Evolutionary conservation across 2,113 vertebrate genomes (phyloP).

Genomic region (Hipposideros armiger): DNA sequence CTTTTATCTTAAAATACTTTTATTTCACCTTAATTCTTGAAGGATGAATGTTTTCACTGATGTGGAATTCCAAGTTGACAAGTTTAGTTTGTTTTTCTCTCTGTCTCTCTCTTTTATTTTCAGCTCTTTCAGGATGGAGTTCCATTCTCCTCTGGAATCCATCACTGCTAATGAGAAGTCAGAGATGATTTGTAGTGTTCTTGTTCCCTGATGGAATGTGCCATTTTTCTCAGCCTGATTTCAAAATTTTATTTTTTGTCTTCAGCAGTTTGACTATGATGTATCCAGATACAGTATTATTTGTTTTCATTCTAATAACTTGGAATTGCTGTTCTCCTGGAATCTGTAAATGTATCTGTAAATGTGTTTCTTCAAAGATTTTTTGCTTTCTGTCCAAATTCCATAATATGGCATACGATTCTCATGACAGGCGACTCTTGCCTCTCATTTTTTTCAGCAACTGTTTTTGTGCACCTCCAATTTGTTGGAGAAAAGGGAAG

Average conservation of each 20-base stretch:
- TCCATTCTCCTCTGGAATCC: not conserved
- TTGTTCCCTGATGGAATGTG: not conserved
- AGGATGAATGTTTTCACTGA: not conserved
- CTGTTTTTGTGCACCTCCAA: not conserved
- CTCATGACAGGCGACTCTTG: not conserved
- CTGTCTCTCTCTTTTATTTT: not conserved
- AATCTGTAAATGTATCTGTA: not conserved
- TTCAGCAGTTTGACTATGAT: slow-evolving; percentile 7
- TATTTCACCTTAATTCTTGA: slow-evolving; percentile 20
- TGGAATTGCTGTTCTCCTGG: not conserved
- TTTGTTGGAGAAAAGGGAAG: not conserved
- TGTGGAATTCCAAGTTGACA: not conserved
- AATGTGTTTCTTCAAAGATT: not conserved
- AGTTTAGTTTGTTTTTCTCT: not conserved
- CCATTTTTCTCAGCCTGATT: not conserved
- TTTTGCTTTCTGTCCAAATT: not conserved
- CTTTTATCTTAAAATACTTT: not conserved
- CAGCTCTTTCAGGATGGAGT: not conserved
- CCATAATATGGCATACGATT: not conserved
- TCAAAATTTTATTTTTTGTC: not conserved
- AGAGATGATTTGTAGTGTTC: not conserved
- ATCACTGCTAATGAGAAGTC: not conserved
- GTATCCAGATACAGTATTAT: not conserved
- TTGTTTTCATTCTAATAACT: not conserved
- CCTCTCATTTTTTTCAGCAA: not conserved